Evolutionary conservation across 1,140 invertebrate genomes (phyloP).

Genomic region (Drosophila tropicalis): DNA sequence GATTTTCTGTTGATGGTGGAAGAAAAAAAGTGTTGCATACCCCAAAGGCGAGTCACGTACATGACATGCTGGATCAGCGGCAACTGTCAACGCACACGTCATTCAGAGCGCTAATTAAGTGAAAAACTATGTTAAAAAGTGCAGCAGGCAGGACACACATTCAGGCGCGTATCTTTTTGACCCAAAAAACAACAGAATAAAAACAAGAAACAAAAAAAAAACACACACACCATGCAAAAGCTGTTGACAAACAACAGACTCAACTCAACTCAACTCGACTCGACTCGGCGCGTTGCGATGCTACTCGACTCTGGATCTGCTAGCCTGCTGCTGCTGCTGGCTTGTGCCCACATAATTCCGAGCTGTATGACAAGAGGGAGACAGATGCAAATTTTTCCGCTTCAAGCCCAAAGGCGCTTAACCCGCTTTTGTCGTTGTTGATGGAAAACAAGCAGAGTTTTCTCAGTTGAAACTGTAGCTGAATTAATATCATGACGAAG

Average conservation of each 20-base stretch:
- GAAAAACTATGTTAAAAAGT: constrained; percentile 76
- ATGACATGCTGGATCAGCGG: constrained; percentile 34
- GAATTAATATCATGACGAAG: constrained; percentile 32
- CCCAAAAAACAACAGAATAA: constrained; percentile 61
- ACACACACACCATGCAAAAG: constrained; percentile 50
- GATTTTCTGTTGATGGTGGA: too few species aligned
- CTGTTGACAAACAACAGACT: constrained; percentile 74
- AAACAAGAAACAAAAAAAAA: background rate
- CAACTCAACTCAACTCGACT: constrained; percentile 18
- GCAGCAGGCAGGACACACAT: constrained; percentile 21
- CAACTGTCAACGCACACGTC: constrained; percentile 71
- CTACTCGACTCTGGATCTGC: too few species aligned
- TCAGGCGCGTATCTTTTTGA: constrained; percentile 58
- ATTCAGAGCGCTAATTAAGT: constrained; percentile 77
- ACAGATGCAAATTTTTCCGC: constrained; percentile 68
- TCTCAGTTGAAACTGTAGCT: constrained; percentile 18
- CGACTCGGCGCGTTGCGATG: background rate
- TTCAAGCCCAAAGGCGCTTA: constrained; percentile 75
- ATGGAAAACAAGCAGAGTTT: constrained; percentile 51
- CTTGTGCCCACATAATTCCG: constrained; percentile 70
- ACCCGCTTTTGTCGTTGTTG: constrained; percentile 58
- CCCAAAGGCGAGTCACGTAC: constrained; percentile 63
- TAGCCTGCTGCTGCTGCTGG: constrained; percentile 29
- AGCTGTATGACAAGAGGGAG: constrained; percentile 29
- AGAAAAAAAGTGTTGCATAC: constrained; percentile 52